These are phyloP conservation scores for Helogale parvula DNA, from an alignment of 2,113 vertebrate species.

Conservation along the genomic window DNA sequence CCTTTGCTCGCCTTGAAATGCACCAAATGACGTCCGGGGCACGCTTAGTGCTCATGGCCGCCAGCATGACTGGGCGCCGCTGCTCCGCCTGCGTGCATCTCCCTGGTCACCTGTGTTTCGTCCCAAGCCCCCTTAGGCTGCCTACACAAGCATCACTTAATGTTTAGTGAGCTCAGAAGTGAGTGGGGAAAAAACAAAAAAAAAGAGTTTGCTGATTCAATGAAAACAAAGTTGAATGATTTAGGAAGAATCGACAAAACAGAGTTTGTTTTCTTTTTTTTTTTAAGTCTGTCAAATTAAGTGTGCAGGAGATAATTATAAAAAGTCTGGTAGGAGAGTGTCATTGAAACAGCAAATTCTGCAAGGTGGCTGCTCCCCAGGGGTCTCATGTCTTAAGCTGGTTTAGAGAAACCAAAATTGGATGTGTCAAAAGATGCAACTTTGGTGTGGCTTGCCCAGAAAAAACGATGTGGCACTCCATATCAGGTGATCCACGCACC, in stretches of 20 bases:
- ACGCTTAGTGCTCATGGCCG: not conserved
- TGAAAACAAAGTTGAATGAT: conserved; percentile 32
- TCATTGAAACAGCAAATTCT: not conserved
- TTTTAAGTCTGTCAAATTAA: not conserved
- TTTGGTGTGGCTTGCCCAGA: not conserved
- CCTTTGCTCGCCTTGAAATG: not conserved
- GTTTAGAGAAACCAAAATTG: not conserved
- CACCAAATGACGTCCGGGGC: not conserved
- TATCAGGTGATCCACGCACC: too few species aligned
- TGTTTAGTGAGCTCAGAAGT: not conserved
- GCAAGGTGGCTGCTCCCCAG: not conserved
- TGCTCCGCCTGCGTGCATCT: not conserved
- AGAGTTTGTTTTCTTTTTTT: not conserved
- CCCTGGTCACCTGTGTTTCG: not conserved
- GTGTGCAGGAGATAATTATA: not conserved
- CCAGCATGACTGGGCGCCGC: accelerated
- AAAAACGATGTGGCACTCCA: not conserved
- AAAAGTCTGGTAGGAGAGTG: not conserved
- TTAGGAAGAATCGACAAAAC: conserved; percentile 38
- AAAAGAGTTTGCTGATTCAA: not conserved
- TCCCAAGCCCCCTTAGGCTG: not conserved
- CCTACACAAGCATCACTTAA: not conserved
- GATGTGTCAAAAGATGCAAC: not conserved
- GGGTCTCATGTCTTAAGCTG: not conserved
- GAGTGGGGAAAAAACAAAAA: not conserved